Evolutionary conservation across 2,797 vertebrate genomes (phyloP).

Genomic region (Acrossocheilus wenchowensis): DNA sequence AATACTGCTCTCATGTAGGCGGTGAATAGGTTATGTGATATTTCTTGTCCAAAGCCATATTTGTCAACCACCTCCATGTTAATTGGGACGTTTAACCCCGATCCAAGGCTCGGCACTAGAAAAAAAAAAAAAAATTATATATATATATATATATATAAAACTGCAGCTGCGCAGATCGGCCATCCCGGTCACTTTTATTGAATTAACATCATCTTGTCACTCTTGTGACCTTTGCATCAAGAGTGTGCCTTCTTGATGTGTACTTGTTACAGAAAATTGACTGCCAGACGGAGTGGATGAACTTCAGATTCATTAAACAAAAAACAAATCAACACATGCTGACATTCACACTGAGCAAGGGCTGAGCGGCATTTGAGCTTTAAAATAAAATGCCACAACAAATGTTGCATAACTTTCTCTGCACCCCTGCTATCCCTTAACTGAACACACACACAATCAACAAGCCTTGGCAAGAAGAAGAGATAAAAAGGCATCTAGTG

Average conservation of each 20-base stretch:
- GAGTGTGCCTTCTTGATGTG: background rate
- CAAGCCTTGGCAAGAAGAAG: background rate
- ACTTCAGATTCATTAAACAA: slow-evolving; percentile 41
- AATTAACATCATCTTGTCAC: slow-evolving; percentile 39
- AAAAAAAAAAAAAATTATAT: background rate
- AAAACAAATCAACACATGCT: slow-evolving; percentile 38
- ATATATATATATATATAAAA: background rate
- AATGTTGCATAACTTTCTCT: background rate
- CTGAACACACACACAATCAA: background rate
- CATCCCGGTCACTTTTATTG: slow-evolving; percentile 39
- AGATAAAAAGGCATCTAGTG: slow-evolving; percentile 10
- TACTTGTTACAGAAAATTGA: slow-evolving; percentile 51
- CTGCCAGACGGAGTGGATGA: slow-evolving; percentile 37
- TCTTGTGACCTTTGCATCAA: background rate
- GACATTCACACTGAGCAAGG: slow-evolving; percentile 26
- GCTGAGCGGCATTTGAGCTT: slow-evolving; percentile 1
- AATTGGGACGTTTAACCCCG: background rate
- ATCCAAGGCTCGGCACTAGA: background rate
- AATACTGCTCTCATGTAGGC: slow-evolving; percentile 20
- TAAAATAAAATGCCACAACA: slow-evolving; percentile 40
- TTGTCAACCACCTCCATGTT: slow-evolving; percentile 14
- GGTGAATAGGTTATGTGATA: background rate
- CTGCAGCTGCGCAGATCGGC: background rate
- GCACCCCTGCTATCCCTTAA: background rate
- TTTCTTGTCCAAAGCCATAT: slow-evolving; percentile 18